A percentile compares a stretch with the other conserved stretches of the same genome.
Conservation (phyloP, 2,113 vertebrate species). For the Salvelinus sp. region DNA sequence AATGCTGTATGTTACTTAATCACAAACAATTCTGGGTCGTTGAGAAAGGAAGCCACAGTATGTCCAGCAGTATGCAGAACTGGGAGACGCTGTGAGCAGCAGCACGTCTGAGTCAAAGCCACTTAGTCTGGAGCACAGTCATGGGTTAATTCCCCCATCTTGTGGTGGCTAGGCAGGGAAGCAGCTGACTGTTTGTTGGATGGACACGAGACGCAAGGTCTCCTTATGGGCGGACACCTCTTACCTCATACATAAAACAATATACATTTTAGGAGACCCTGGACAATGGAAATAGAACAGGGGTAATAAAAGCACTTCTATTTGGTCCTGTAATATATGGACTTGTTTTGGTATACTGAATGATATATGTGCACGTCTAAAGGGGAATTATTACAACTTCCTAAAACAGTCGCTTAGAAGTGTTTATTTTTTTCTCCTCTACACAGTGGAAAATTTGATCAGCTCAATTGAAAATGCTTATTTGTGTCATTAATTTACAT, state of each 20-base stretch:
- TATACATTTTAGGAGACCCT: neutral
- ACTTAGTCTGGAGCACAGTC: conserved; percentile 2
- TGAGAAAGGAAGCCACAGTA: neutral
- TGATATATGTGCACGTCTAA: neutral
- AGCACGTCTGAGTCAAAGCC: neutral
- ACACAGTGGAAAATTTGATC: conserved; percentile 34
- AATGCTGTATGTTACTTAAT: too few species aligned
- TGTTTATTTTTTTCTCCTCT: neutral
- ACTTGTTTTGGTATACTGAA: neutral
- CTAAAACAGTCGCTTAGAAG: neutral
- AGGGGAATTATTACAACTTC: conserved; percentile 9
- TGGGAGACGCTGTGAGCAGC: neutral
- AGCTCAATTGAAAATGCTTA: conserved; percentile 17
- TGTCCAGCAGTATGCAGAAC: neutral
- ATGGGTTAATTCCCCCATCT: conserved; percentile 56
- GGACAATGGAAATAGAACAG: neutral
- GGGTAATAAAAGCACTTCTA: neutral
- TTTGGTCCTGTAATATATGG: conserved; percentile 22
- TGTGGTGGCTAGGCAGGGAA: conserved; percentile 44
- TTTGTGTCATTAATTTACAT: conserved; percentile 28
- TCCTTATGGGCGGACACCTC: neutral
- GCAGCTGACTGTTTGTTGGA: neutral
- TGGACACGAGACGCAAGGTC: neutral
- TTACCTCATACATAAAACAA: neutral
- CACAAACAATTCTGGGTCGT: too few species aligned